phyloP scores from a whole-genome alignment of 2,113 vertebrate genomes.

The Nicator chloris region DNA sequence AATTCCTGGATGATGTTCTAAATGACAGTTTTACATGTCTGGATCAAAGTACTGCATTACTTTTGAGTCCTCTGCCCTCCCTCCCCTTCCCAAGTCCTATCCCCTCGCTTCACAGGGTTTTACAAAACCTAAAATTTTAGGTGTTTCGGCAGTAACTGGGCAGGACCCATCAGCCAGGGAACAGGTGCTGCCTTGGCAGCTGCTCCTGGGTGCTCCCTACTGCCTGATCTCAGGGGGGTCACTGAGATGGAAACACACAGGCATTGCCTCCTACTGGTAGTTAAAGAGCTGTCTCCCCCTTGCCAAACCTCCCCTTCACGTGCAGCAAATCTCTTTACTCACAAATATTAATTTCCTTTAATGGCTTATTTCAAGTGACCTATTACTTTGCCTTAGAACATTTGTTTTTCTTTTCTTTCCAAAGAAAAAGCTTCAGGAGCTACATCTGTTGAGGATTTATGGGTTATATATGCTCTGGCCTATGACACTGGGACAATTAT shows the following conservation, averaged over 20 bases:
- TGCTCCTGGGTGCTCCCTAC: not conserved
- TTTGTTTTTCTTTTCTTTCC: not conserved
- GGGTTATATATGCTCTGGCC: not conserved
- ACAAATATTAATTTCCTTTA: not conserved
- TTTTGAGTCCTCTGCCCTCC: not conserved
- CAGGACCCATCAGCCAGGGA: not conserved
- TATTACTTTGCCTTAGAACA: not conserved
- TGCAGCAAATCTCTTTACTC: not conserved
- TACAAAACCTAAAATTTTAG: not conserved
- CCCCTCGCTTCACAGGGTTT: not conserved
- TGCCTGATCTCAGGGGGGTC: rapidly evolving
- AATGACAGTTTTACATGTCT: not conserved
- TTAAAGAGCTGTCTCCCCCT: not conserved
- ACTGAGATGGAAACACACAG: not conserved
- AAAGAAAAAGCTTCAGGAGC: not conserved
- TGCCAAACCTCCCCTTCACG: not conserved
- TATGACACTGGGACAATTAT: not conserved
- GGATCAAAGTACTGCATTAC: not conserved
- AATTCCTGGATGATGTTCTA: not conserved
- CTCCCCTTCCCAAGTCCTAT: not conserved
- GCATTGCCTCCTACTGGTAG: not conserved
- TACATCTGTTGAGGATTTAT: not conserved
- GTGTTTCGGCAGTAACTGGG: rapidly evolving
- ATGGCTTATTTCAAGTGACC: not conserved
- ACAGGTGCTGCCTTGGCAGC: rapidly evolving